Evolutionary conservation across 2,113 vertebrate species (phyloP).

Genomic region (Onychostoma macrolepis): DNA sequence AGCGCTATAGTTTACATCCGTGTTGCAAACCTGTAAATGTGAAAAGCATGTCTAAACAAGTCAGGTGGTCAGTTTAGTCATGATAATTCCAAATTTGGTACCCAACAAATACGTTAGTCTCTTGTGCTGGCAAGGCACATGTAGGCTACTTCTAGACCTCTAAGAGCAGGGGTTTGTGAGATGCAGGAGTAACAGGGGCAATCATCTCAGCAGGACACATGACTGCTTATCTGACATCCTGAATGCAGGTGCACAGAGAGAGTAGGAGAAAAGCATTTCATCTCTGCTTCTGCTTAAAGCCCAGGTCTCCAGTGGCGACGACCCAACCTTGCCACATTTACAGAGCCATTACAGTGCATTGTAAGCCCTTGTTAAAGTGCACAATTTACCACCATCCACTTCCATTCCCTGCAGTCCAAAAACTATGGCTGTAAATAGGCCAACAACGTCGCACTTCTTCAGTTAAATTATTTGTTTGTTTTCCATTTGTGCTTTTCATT

Average conservation of each 20-base stretch:
- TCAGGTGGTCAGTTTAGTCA: not conserved
- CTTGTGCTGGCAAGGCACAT: slow-evolving; percentile 22
- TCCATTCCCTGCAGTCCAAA: slow-evolving; percentile 22
- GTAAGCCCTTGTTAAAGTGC: slow-evolving; percentile 36
- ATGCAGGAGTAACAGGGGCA: slow-evolving; percentile 47
- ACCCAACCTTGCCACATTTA: slow-evolving; percentile 52
- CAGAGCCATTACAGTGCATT: slow-evolving; percentile 45
- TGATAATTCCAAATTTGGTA: slow-evolving; percentile 37
- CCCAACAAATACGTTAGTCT: slow-evolving; percentile 33
- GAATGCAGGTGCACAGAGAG: slow-evolving; percentile 44
- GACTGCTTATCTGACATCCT: slow-evolving; percentile 51
- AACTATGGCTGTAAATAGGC: slow-evolving; percentile 35
- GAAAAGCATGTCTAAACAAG: not conserved
- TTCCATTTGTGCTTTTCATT: slow-evolving; percentile 38
- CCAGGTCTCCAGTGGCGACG: slow-evolving; percentile 47
- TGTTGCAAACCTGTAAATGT: not conserved
- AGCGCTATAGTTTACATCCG: not conserved
- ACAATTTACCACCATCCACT: slow-evolving; percentile 53
- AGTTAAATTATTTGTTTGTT: slow-evolving; percentile 41
- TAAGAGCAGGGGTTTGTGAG: slow-evolving; percentile 40
- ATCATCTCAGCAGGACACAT: slow-evolving; percentile 57
- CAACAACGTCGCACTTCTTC: slow-evolving; percentile 36
- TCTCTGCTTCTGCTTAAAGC: slow-evolving; percentile 42
- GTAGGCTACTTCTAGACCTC: slow-evolving; percentile 38
- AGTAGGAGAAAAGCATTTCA: slow-evolving; percentile 43